Evolutionary conservation across 2,797 vertebrate species (phyloP).

Genomic region (Propithecus deckenii): DNA sequence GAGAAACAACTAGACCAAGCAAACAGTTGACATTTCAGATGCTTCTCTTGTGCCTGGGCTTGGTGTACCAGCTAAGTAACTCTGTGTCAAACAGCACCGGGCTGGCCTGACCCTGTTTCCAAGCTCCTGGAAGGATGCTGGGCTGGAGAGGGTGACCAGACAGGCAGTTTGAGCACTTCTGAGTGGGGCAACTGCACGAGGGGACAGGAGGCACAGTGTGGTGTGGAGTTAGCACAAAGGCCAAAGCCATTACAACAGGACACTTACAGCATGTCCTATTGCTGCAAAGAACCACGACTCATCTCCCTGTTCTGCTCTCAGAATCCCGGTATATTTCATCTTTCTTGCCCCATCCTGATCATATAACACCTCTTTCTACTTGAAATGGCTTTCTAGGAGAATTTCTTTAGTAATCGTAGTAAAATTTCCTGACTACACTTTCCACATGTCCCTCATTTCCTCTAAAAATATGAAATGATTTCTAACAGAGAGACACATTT

Average conservation of each 20-base stretch:
- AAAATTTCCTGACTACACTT: constrained; percentile 5
- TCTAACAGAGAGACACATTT: background rate
- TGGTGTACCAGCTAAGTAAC: background rate
- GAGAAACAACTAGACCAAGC: background rate
- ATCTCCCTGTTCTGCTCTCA: background rate
- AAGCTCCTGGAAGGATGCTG: background rate
- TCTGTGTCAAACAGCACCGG: background rate
- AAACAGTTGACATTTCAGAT: background rate
- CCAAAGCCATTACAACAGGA: background rate
- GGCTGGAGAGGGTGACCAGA: background rate
- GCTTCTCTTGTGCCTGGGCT: background rate
- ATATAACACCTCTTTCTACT: background rate
- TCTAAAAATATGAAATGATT: constrained; percentile 26
- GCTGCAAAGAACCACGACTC: background rate
- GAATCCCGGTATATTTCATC: background rate
- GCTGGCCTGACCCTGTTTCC: background rate
- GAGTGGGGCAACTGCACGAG: background rate
- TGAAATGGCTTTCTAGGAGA: constrained; percentile 9
- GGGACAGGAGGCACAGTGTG: fast-evolving
- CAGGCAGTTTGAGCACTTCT: background rate
- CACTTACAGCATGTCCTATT: background rate
- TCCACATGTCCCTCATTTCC: background rate
- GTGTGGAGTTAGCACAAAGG: background rate
- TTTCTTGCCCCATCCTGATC: constrained; percentile 1
- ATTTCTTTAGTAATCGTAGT: background rate